A percentile compares a stretch with the other conserved stretches of the same genome.
Evolutionary conservation across 2,888 invertebrate species (phyloP).

Genomic region (Mythimna pallens): DNA sequence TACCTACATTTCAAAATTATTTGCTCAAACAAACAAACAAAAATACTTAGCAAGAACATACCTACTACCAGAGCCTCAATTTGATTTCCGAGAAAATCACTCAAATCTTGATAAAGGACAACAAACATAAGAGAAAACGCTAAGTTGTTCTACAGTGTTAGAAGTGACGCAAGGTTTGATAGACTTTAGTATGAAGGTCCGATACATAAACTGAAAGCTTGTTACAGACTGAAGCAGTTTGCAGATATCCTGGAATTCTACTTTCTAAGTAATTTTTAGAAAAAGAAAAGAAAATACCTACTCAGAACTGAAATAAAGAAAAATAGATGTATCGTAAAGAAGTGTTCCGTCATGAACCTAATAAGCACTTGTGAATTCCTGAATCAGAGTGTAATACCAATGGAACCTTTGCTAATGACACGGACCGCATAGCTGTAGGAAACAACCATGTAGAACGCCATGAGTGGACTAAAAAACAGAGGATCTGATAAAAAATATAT

Average conservation of each 20-base stretch:
- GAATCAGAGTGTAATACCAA: no score
- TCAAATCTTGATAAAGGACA: background rate
- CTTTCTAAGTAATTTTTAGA: background rate
- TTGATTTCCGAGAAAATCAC: background rate
- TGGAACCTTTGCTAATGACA: no score
- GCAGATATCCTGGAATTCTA: background rate
- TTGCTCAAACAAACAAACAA: background rate
- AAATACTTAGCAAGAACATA: background rate
- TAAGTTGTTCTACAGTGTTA: background rate
- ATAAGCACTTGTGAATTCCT: no score
- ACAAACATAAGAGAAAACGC: background rate
- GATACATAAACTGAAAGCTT: background rate
- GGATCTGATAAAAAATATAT: no score
- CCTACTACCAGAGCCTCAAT: background rate
- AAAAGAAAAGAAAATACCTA: no score
- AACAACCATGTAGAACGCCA: no score
- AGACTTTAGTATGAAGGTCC: background rate
- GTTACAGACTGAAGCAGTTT: background rate
- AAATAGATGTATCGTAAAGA: no score
- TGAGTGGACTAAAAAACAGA: no score
- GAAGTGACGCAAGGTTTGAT: background rate
- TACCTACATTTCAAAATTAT: background rate
- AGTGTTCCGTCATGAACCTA: no score
- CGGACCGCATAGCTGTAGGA: no score
- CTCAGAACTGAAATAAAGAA: no score